Conservation (phyloP, 30 jellyfish, hydroid and myxozoan genomes). For the Turritopsis rubra region DNA sequence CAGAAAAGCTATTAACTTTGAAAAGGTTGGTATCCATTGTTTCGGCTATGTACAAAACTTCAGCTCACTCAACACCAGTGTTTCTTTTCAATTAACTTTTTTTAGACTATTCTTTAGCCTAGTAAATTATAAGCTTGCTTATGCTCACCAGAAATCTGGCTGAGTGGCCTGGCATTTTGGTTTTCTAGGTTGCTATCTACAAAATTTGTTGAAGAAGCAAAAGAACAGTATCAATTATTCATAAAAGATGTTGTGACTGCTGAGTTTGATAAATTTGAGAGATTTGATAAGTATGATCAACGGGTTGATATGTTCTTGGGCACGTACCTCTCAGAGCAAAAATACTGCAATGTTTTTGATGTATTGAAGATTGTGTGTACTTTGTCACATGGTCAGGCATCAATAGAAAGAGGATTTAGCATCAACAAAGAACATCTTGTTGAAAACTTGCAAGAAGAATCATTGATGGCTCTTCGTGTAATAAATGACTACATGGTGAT, state of each 20-base stretch:
- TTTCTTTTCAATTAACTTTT: too few relatives aligned
- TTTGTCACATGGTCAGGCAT: constrained; percentile 16
- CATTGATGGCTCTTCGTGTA: constrained; percentile 13
- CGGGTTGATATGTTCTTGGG: constrained; percentile 12
- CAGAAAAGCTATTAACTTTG: not conserved
- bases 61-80: too few relatives aligned
- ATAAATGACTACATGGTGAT: constrained; percentile 18
- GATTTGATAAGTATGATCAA: constrained; percentile 5
- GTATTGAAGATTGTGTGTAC: constrained; percentile 15
- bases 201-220: not conserved
- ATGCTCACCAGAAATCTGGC: too few relatives aligned
- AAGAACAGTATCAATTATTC: not conserved
- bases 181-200: too few relatives aligned
- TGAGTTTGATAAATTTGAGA: not conserved
- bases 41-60: too few relatives aligned
- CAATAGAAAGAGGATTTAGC: constrained; percentile 15
- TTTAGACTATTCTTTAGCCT: too few relatives aligned
- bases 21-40: too few relatives aligned
- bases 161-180: too few relatives aligned
- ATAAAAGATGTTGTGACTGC: not conserved
- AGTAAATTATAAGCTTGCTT: too few relatives aligned
- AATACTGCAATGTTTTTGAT: constrained; percentile 4
- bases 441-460: constrained; percentile 5
- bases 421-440: constrained; percentile 12
- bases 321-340: constrained; percentile 17